These are phyloP conservation scores for Talpa occidentalis DNA, from an alignment of 2,113 vertebrate genomes.

Conservation along the genomic window DNA sequence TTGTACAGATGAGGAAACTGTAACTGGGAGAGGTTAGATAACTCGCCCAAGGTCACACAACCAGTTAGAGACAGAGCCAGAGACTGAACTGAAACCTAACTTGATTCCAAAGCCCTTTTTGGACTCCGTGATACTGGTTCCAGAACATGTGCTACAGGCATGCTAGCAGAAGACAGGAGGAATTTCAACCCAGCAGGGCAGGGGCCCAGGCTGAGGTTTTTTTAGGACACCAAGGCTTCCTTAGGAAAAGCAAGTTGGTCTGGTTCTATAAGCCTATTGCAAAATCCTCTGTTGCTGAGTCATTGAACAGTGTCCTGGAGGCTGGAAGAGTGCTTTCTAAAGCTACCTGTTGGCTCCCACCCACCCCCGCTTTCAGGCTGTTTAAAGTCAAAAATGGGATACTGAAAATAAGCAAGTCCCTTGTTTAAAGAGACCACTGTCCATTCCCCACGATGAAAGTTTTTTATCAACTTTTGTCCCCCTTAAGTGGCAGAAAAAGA, in stretches of 20 bases:
- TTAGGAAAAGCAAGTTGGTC: conserved; percentile 66
- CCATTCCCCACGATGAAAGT: not conserved
- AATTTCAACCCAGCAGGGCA: conserved; percentile 4
- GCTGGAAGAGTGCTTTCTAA: conserved; percentile 18
- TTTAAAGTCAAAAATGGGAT: not conserved
- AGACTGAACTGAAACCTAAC: not conserved
- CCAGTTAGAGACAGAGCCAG: not conserved
- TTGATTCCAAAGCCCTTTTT: not conserved
- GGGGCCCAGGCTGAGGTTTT: conserved; percentile 33
- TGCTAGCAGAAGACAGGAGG: conserved; percentile 42
- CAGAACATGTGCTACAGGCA: not conserved
- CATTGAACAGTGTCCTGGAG: conserved; percentile 14
- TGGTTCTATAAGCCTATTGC: conserved; percentile 59
- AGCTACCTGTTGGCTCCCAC: conserved; percentile 8
- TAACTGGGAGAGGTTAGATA: not conserved
- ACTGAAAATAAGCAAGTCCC: conserved; percentile 29
- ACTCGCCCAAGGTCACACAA: not conserved
- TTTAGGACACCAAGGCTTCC: conserved; percentile 53
- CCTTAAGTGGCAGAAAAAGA: conserved; percentile 36
- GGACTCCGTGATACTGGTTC: not conserved
- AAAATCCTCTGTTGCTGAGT: conserved; percentile 62
- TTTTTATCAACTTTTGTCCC: not conserved
- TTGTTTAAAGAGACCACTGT: conserved; percentile 18
- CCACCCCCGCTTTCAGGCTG: not conserved
- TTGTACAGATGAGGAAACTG: conserved; percentile 54